A percentile compares a stretch with the other conserved stretches of the same genome.
These are phyloP conservation scores for Sebastes fasciatus DNA, from an alignment of 2,113 vertebrate genomes.

Conservation along the genomic window DNA sequence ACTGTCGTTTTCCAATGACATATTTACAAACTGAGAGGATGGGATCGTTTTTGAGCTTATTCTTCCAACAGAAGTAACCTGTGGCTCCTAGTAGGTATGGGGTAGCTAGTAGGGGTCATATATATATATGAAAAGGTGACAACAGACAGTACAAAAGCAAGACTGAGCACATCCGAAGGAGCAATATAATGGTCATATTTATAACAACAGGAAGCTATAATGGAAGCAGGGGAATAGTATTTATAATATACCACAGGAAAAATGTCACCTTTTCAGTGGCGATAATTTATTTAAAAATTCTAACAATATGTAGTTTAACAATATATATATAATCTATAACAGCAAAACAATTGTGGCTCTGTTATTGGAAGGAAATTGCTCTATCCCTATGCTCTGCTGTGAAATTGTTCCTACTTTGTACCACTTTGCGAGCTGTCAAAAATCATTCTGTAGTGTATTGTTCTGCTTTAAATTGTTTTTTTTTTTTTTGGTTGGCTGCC, in stretches of 20 bases:
- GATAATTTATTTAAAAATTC: background rate
- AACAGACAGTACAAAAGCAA: background rate
- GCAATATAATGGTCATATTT: background rate
- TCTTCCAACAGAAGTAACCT: background rate
- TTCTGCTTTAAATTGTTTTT: conserved; percentile 42
- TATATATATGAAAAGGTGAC: background rate
- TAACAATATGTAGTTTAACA: background rate
- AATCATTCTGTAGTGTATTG: background rate
- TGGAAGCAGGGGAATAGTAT: background rate
- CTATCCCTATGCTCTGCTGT: background rate
- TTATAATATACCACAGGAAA: background rate
- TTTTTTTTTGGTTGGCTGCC: conserved; percentile 5
- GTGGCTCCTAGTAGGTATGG: background rate
- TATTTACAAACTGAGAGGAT: background rate
- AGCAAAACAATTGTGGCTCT: background rate
- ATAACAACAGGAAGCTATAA: background rate
- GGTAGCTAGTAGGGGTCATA: background rate
- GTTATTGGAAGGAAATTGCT: background rate
- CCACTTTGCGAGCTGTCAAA: conserved; percentile 10
- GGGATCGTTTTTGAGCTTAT: background rate
- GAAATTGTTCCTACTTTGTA: background rate
- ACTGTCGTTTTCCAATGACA: background rate
- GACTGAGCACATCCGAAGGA: background rate
- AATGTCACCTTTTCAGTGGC: background rate
- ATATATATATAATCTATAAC: background rate